Percentiles rank a stretch among this genome's conserved stretches.
Evolutionary conservation across 2,113 vertebrate genomes (phyloP).

Genomic region (Leucoraja erinaceus): DNA sequence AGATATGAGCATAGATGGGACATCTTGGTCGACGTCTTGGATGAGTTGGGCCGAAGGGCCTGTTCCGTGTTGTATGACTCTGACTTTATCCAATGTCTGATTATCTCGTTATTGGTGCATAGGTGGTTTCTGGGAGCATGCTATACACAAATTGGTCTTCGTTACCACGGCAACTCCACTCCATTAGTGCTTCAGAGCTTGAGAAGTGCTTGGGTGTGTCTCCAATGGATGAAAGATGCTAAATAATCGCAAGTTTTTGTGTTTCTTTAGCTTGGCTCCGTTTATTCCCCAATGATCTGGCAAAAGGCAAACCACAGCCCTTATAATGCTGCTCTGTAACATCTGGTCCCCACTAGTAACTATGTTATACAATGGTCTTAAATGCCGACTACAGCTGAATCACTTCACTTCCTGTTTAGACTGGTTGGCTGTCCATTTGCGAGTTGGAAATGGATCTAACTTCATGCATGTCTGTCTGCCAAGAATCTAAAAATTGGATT

Average conservation of each 20-base stretch:
- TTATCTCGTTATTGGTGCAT: too few species aligned
- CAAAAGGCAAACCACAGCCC: background rate
- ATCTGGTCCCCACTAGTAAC: background rate
- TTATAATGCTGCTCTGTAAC: background rate
- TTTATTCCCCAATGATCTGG: background rate
- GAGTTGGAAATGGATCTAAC: background rate
- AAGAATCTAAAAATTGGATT: background rate
- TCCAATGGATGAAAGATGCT: too few species aligned
- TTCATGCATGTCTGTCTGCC: background rate
- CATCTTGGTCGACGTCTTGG: too few species aligned
- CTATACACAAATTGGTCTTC: too few species aligned
- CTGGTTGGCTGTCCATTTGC: background rate
- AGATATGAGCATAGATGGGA: too few species aligned
- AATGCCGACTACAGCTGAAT: background rate
- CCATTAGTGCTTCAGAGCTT: too few species aligned
- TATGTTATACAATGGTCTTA: background rate
- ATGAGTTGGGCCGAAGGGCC: too few species aligned
- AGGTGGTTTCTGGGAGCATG: too few species aligned
- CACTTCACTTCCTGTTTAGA: constrained; percentile 19
- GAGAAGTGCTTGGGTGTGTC: too few species aligned
- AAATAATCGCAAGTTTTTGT: background rate
- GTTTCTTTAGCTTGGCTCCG: background rate
- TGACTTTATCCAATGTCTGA: too few species aligned
- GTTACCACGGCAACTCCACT: too few species aligned
- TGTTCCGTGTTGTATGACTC: too few species aligned